Conservation (phyloP, 35 echinoderm and acorn worm species). For the Apostichopus japonicus region DNA sequence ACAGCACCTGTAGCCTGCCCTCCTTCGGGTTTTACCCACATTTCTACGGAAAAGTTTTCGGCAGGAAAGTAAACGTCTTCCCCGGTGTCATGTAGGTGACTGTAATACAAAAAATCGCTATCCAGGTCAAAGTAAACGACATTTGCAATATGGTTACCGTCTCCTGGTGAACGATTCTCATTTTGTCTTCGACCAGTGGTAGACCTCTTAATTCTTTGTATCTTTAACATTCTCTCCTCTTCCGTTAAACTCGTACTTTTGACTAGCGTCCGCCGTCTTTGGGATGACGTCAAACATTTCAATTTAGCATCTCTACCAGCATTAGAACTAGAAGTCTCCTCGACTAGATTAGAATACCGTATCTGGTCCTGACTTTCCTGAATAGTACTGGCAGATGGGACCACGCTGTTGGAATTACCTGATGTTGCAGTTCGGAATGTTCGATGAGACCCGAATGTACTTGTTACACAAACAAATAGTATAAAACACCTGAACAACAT, state of each 20-base stretch:
- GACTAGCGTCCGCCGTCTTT: neutral
- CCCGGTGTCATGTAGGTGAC: neutral
- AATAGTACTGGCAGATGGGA: neutral
- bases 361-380: neutral
- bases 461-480: neutral
- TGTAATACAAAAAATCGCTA: constrained; percentile 7
- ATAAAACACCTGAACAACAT: neutral
- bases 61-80: neutral
- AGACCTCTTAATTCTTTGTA: neutral
- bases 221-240: neutral
- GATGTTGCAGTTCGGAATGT: neutral
- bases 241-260: neutral
- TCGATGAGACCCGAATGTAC: neutral
- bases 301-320: neutral
- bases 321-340: neutral
- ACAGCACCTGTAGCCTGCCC: constrained; percentile 29
- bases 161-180: too few species aligned
- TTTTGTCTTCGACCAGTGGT: neutral
- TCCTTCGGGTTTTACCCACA: constrained; percentile 56
- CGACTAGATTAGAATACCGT: too few species aligned
- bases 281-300: constrained; percentile 25
- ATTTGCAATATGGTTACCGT: neutral
- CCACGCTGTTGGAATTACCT: neutral
- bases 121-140: constrained; percentile 14
- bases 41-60: constrained; percentile 26